Evolutionary conservation across 1,140 invertebrate genomes (phyloP).

Genomic region (Pygmarrhopalites habei): DNA sequence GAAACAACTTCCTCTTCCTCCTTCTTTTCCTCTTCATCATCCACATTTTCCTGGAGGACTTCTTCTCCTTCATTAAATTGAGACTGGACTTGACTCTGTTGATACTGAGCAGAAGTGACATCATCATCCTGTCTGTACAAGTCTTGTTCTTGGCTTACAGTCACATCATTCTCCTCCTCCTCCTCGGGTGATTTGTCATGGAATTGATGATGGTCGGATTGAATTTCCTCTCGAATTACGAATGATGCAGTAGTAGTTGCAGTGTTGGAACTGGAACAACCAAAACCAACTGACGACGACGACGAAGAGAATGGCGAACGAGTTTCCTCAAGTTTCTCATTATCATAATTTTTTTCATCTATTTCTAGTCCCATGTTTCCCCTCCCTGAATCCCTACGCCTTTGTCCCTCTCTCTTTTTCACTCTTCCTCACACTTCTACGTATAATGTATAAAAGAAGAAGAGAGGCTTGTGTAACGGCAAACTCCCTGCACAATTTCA

Average conservation of each 20-base stretch:
- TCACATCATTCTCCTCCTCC: neutral
- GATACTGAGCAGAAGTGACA: neutral
- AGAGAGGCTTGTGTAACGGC: neutral
- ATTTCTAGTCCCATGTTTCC: slow-evolving; percentile 1
- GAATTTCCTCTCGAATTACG: neutral
- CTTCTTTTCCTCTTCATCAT: slow-evolving; percentile 3
- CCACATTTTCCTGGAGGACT: neutral
- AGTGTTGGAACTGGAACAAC: neutral
- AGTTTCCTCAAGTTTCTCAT: neutral
- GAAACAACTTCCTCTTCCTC: neutral
- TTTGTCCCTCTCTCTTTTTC: neutral
- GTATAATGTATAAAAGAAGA: neutral
- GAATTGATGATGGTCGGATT: neutral
- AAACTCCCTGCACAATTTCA: neutral
- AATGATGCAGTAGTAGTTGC: neutral
- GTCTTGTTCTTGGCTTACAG: neutral
- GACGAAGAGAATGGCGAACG: too few relatives aligned
- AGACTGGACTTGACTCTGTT: neutral
- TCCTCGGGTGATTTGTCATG: slow-evolving; percentile 5
- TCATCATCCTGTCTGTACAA: neutral
- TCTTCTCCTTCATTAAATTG: neutral
- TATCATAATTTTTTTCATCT: slow-evolving; percentile 6
- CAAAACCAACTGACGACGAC: neutral
- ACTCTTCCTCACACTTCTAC: neutral
- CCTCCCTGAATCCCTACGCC: neutral